Evolutionary conservation across 2,888 invertebrate species (phyloP).

Genomic region (Suillia variegata): DNA sequence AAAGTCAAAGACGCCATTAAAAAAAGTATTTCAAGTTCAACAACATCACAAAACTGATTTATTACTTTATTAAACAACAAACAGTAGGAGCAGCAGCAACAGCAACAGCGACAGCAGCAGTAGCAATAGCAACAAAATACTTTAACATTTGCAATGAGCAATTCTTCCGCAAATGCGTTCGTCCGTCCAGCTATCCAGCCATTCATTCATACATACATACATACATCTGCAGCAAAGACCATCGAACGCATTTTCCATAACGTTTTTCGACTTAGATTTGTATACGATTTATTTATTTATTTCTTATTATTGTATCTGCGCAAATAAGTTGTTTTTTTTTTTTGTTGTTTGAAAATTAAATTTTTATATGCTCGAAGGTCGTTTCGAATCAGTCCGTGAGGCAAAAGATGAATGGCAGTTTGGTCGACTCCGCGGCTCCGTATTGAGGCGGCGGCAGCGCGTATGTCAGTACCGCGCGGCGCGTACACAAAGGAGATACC

Average conservation of each 20-base stretch:
- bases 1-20: constrained; percentile 3
- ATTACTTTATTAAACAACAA: constrained; percentile 8
- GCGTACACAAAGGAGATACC: too few relatives aligned
- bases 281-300: neutral
- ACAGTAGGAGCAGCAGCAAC: neutral
- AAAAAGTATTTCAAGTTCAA: constrained; percentile 12
- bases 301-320: neutral
- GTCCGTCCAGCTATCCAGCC: too few relatives aligned
- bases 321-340: neutral
- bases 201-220: too few relatives aligned
- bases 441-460: neutral
- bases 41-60: constrained; percentile 7
- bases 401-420: constrained; percentile 18
- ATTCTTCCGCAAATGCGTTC: neutral
- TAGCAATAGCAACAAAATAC: neutral
- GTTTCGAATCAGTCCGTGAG: constrained; percentile 22
- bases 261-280: neutral
- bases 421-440: too few relatives aligned
- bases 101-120: neutral
- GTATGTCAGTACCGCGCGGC: neutral
- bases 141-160: neutral
- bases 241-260: neutral
- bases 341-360: neutral
- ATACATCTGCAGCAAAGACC: too few relatives aligned
- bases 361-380: constrained; percentile 35